A percentile compares a stretch with the other conserved stretches of the same genome.
Evolutionary conservation across 2,888 invertebrate genomes (phyloP).

Genomic region (Synanthedon myopaeformis): DNA sequence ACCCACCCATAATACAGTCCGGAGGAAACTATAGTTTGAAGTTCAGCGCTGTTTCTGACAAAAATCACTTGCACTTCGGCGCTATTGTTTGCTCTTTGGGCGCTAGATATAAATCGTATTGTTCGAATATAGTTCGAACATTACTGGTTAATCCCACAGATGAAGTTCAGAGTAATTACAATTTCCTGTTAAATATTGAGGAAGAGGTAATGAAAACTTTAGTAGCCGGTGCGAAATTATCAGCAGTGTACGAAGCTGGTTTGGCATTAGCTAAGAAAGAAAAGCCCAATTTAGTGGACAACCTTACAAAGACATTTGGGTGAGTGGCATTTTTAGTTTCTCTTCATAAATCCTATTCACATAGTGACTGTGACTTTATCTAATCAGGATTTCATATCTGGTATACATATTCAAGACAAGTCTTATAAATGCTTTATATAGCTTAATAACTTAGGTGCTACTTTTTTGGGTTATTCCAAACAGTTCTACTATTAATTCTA

Average conservation of each 20-base stretch:
- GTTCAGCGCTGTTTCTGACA: slow-evolving; percentile 95
- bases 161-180: slow-evolving; percentile 86
- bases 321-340: slow-evolving; percentile 19
- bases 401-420: no score
- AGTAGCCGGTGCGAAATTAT: slow-evolving; percentile 84
- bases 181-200: slow-evolving; percentile 88
- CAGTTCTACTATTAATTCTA: no score
- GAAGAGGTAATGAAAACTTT: slow-evolving; percentile 90
- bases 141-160: slow-evolving; percentile 93
- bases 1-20: slow-evolving; percentile 98
- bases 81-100: slow-evolving; percentile 96
- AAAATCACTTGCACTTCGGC: slow-evolving; percentile 94
- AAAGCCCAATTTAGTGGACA: slow-evolving; percentile 86
- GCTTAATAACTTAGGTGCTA: no score
- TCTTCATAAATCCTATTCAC: no score
- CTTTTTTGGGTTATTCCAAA: no score
- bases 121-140: slow-evolving; percentile 97
- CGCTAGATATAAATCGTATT: slow-evolving; percentile 97
- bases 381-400: no score
- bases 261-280: slow-evolving; percentile 86
- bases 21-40: slow-evolving; percentile 98
- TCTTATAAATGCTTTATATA: no score
- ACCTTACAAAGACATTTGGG: slow-evolving; percentile 95
- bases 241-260: slow-evolving; percentile 88
- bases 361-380: background rate